A percentile compares a stretch with the other conserved stretches of the same genome.
Evolutionary conservation across 37 sponge, comb jelly and placozoan species (phyloP).

Genomic region (Agelas oroides): DNA sequence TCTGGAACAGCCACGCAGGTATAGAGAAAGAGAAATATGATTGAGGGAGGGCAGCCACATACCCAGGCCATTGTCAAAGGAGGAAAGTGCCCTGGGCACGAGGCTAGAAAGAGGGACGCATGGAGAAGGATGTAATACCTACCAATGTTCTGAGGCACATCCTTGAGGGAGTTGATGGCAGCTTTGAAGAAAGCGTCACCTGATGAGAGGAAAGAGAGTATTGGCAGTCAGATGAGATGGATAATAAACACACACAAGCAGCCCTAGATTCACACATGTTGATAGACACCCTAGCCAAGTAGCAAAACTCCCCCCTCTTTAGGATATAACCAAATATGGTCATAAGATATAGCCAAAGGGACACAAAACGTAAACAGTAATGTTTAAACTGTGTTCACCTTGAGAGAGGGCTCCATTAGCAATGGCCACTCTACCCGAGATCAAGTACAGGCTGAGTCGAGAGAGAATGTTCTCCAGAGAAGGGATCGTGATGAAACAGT

Average conservation of each 20-base stretch:
- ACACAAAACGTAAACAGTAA: no score
- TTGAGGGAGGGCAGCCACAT: not conserved
- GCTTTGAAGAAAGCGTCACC: constrained; percentile 95
- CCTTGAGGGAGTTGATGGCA: constrained; percentile 79
- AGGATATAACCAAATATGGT: no score
- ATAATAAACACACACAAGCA: no score
- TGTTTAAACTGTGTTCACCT: constrained; percentile 78
- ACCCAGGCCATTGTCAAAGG: not conserved
- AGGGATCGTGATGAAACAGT: constrained; percentile 97
- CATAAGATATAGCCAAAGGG: no score
- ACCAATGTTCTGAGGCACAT: constrained; percentile 86
- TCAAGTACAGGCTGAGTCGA: constrained; percentile 89
- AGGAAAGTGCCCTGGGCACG: no score
- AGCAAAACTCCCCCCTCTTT: no score
- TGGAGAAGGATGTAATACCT: no score
- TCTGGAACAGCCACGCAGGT: constrained; percentile 62
- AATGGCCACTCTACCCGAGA: constrained; percentile 91
- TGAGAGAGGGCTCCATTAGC: constrained; percentile 95
- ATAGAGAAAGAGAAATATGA: not conserved
- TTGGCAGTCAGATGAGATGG: no score
- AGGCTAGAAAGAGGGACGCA: no score
- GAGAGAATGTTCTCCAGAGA: constrained; percentile 73
- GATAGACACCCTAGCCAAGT: no score
- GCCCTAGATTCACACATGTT: no score
- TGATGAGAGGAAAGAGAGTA: constrained; percentile 43